Evolutionary conservation across 1,140 invertebrate species (phyloP), one percentile per base, ranked within the genome.

Genomic region (Leptinotarsa lineolata): DNA sequence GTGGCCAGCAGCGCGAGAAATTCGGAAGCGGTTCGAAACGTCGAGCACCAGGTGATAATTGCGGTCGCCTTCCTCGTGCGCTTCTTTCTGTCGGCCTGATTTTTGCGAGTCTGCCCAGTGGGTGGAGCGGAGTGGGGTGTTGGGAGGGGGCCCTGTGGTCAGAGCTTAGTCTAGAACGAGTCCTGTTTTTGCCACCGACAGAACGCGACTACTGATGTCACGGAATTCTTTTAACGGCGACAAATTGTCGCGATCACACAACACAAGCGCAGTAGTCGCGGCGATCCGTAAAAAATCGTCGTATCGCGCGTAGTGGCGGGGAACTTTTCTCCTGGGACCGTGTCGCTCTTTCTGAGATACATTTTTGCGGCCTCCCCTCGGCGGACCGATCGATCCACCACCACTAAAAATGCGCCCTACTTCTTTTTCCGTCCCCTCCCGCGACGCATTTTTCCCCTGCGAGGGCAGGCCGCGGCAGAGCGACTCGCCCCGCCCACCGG

Each of bases 401-500:
- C 81, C 81, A 83, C 81, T 82, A 84, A 84, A 84, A 84, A 83
- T 75, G 76, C 80, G 81, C 83, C 83, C 83, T 84, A 84, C 83
- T 84, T 84, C 83, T 85, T 85, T 84, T 83, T 78, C 81, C 76
- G 74, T 71, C 72, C 76, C 78, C 84, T 84, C 81, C 79, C 77
- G 83, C 81, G 81, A 80, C 77, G 84, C 76, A 85, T 88, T 88
- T 88, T 88, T 88, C 86, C 86, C 87, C 86, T 86, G 85, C 80
- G 82, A 85, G 85, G 86, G 83, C 79, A 76, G 72, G 75, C 78
- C 73, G 30, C 78, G 77, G 77, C 73, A 18, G 79, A 84, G 77
- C 81, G 77, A 78, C 79, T 85, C 80, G 87, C 82, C 79, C 85
- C 87, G 86, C 87, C 87, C 77, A 76, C 83, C 82, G 82, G 83